Conservation (phyloP, 1,140 invertebrate species). For the Anoplophora glabripennis region DNA sequence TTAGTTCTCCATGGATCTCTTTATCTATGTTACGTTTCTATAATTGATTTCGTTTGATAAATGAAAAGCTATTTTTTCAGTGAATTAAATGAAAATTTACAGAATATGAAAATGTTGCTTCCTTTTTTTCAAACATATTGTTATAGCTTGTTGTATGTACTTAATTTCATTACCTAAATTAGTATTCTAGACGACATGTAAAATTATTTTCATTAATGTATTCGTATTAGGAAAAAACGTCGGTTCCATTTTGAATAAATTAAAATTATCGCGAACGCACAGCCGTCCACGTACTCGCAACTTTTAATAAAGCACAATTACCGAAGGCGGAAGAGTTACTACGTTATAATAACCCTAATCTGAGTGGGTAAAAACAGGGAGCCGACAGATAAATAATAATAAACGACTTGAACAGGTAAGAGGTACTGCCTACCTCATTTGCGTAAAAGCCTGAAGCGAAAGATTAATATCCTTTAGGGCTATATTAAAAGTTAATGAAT, state of each 20-base stretch:
- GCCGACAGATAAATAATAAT: constrained; percentile 23
- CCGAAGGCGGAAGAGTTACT: constrained; percentile 5
- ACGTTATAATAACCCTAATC: constrained; percentile 26
- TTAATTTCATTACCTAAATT: no score
- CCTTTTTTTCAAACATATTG: no score
- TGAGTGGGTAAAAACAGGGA: constrained; percentile 22
- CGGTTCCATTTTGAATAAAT: constrained; percentile 25
- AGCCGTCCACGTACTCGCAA: constrained; percentile 13
- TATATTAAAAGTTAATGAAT: constrained; percentile 32
- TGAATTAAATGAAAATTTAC: no score
- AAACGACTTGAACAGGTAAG: constrained; percentile 8
- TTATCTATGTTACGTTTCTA: no score
- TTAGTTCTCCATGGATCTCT: no score
- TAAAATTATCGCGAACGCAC: constrained; percentile 9
- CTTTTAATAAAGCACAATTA: constrained; percentile 9
- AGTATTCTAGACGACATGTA: no score
- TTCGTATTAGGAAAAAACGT: no score
- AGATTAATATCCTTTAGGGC: constrained; percentile 30
- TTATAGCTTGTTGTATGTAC: no score
- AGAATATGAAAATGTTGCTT: no score
- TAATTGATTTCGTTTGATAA: no score
- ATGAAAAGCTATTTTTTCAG: no score
- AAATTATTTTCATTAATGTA: no score
- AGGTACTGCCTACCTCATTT: constrained; percentile 17
- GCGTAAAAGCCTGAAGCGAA: constrained; percentile 20